phyloP scores from a whole-genome alignment of 2,888 invertebrate genomes.

The Drosophila bunnanda region DNA sequence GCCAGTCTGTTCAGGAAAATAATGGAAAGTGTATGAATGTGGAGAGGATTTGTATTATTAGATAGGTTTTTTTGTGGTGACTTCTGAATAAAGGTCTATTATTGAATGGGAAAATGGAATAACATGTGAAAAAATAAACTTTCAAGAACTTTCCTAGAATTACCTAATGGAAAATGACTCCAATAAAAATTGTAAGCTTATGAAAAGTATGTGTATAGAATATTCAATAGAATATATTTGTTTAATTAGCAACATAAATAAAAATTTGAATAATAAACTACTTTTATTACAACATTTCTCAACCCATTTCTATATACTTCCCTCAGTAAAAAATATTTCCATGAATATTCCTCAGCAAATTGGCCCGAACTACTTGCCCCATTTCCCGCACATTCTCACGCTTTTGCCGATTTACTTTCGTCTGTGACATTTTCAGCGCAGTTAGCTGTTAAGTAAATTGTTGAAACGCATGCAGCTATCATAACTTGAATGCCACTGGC shows the following conservation, averaged over 20 bases:
- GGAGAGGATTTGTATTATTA: not conserved
- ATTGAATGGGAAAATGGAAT: not conserved
- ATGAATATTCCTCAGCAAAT: not conserved
- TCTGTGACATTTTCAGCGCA: conserved; percentile 36
- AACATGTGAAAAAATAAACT: not conserved
- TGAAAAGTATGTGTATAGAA: too few relatives aligned
- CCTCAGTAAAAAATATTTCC: not conserved
- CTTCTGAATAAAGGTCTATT: not conserved
- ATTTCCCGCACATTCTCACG: conserved; percentile 15
- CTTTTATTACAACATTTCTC: not conserved
- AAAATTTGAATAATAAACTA: not conserved
- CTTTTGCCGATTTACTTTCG: conserved; percentile 30
- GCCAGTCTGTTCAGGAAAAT: not conserved
- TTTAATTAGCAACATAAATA: not conserved
- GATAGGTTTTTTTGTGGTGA: not conserved
- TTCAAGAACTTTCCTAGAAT: not conserved
- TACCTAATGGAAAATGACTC: not conserved
- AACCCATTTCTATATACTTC: too few relatives aligned
- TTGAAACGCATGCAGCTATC: conserved; percentile 67
- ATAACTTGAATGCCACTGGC: conserved; percentile 62
- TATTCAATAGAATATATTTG: not conserved
- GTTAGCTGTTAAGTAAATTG: conserved; percentile 66
- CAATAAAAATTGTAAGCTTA: not conserved
- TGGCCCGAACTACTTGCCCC: conserved; percentile 10
- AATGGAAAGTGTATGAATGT: conserved; percentile 1